A percentile compares a stretch with the other conserved stretches of the same genome.
Conservation (phyloP, 2,888 invertebrate genomes). For the Podabrus alpinus region DNA sequence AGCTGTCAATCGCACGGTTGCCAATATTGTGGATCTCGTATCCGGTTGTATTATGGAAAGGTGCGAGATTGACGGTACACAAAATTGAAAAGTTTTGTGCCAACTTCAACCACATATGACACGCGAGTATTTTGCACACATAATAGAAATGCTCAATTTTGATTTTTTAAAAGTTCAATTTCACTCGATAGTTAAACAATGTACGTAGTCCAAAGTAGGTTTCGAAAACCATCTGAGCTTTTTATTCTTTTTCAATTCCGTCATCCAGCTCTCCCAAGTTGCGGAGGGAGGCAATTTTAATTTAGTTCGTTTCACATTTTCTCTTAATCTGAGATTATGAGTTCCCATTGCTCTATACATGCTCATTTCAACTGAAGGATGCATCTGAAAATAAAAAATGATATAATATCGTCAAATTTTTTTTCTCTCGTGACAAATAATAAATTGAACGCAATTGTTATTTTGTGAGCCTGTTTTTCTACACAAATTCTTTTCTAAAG, state of each 20-base stretch:
- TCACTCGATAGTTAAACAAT: background rate
- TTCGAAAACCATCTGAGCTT: constrained; percentile 33
- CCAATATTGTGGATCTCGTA: constrained; percentile 42
- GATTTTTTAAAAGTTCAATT: background rate
- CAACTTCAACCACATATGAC: constrained; percentile 29
- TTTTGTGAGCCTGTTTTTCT: constrained; percentile 6
- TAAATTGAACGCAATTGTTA: constrained; percentile 21
- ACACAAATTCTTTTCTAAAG: background rate
- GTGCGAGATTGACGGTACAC: constrained; percentile 41
- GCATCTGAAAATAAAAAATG: constrained; percentile 40
- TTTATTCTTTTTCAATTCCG: constrained; percentile 39
- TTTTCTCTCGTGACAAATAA: constrained; percentile 14
- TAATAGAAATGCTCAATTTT: background rate
- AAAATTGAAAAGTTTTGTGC: constrained; percentile 44
- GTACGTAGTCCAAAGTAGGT: constrained; percentile 8
- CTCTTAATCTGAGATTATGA: constrained; percentile 44
- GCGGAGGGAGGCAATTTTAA: constrained; percentile 36
- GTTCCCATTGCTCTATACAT: constrained; percentile 41
- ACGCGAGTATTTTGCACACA: constrained; percentile 7
- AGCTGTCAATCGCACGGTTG: constrained; percentile 44
- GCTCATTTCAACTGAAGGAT: constrained; percentile 38
- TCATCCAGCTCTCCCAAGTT: constrained; percentile 40
- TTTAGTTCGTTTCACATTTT: constrained; percentile 41
- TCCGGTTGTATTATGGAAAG: constrained; percentile 41
- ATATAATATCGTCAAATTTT: background rate